These are phyloP conservation scores for Sesamia inferens DNA, from an alignment of 2,888 invertebrate species.

Conservation along the genomic window DNA sequence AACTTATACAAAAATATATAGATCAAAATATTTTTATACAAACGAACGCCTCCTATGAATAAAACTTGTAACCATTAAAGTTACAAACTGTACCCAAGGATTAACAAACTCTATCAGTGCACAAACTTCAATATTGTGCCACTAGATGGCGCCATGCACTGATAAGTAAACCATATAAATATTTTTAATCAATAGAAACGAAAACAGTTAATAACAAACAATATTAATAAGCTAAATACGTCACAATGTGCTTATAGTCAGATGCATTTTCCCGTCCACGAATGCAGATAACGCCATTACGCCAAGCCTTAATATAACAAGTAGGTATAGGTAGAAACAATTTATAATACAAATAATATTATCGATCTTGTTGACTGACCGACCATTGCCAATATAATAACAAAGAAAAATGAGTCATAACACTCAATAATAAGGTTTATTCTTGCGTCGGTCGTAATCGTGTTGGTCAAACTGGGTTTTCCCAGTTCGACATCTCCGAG, in stretches of 20 bases:
- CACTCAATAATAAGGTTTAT: background rate
- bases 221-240: background rate
- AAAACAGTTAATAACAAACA: slow-evolving; percentile 2
- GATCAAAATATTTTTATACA: background rate
- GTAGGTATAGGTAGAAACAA: background rate
- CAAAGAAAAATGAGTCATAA: slow-evolving; percentile 37
- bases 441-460: slow-evolving; percentile 33
- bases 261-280: slow-evolving; percentile 22
- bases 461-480: slow-evolving; percentile 43
- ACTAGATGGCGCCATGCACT: slow-evolving; percentile 36
- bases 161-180: background rate
- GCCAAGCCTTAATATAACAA: background rate
- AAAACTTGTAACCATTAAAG: slow-evolving; percentile 1
- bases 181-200: background rate
- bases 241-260: slow-evolving; percentile 13
- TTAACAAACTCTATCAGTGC: background rate
- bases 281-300: slow-evolving; percentile 22
- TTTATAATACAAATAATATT: slow-evolving; percentile 34
- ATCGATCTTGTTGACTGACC: slow-evolving; percentile 23
- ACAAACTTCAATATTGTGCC: slow-evolving; percentile 6
- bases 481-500: slow-evolving; percentile 35
- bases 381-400: slow-evolving; percentile 1
- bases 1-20: background rate
- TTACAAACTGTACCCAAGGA: background rate
- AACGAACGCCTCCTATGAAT: slow-evolving; percentile 22